A percentile compares a stretch with the other conserved stretches of the same genome.
These are phyloP conservation scores for Halocynthia aurantium DNA, from an alignment of 23 tunicate genomes.

Conservation along the genomic window DNA sequence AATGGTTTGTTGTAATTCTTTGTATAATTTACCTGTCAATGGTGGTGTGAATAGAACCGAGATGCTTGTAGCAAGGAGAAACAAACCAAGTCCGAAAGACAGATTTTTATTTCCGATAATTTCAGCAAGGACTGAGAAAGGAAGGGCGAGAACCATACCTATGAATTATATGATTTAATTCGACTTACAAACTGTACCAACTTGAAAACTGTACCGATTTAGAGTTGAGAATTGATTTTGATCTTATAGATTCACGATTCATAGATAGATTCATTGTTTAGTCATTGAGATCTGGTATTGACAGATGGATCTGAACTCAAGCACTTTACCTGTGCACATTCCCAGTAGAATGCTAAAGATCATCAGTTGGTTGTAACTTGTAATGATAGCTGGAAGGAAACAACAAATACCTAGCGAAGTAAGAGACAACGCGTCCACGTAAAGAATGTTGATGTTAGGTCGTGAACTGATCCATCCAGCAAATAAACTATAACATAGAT, in stretches of 20 bases:
- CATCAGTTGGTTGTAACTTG: neutral
- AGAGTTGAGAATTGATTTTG: too few relatives aligned
- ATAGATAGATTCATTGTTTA: too few relatives aligned
- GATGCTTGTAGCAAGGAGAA: slow-evolving; percentile 28
- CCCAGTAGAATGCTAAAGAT: neutral
- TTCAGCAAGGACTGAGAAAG: slow-evolving; percentile 29
- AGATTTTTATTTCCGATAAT: slow-evolving; percentile 26
- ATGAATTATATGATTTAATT: neutral
- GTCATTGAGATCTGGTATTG: neutral
- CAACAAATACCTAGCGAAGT: neutral
- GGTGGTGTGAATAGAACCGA: slow-evolving; percentile 41
- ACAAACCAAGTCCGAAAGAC: slow-evolving; percentile 28
- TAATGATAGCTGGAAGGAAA: neutral
- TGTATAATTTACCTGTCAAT: slow-evolving; percentile 11
- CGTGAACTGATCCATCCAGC: slow-evolving; percentile 15
- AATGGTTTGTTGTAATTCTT: neutral
- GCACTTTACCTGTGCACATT: neutral
- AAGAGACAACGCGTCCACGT: slow-evolving; percentile 3
- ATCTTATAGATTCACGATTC: too few relatives aligned
- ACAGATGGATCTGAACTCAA: neutral
- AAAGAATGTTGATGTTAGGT: neutral
- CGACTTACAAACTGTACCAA: too few relatives aligned
- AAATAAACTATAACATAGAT: neutral
- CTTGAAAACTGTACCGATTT: too few relatives aligned
- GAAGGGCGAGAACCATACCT: slow-evolving; percentile 31